Percentiles rank a stretch among this genome's conserved stretches.
phyloP scores from a whole-genome alignment of 2,888 invertebrate species.

The Thymelicus lineola region DNA sequence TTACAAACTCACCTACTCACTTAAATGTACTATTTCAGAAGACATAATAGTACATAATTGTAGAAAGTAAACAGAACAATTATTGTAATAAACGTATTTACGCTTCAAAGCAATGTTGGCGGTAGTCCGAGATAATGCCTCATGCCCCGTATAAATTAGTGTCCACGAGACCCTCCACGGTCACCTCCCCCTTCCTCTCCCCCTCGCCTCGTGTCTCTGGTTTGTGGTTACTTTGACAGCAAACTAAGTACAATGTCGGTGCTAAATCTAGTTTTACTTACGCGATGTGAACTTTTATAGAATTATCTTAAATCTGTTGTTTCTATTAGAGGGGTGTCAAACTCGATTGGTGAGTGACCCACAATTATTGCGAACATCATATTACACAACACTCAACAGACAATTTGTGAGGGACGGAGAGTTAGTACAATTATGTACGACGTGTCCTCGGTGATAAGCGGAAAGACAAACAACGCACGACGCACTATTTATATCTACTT shows the following conservation, averaged over 20 bases:
- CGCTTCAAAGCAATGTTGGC: neutral
- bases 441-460: neutral
- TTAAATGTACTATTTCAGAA: too few relatives aligned
- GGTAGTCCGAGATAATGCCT: neutral
- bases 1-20: too few relatives aligned
- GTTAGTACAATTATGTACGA: slow-evolving; percentile 7
- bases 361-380: too few relatives aligned
- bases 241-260: neutral
- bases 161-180: neutral
- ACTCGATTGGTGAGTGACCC: too few relatives aligned
- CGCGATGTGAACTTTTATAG: neutral
- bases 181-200: too few relatives aligned
- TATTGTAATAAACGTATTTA: neutral
- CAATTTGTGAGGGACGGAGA: neutral
- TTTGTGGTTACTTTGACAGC: slow-evolving; percentile 7
- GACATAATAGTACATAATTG: too few relatives aligned
- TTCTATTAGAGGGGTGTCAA: neutral
- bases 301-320: neutral
- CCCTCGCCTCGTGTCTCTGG: neutral
- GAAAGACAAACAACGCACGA: slow-evolving; percentile 3
- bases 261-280: slow-evolving; percentile 3
- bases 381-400: too few relatives aligned
- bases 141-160: slow-evolving; percentile 10
- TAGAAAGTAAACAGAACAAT: too few relatives aligned
- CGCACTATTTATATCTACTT: neutral